phyloP scores from a whole-genome alignment of 2,113 vertebrate genomes.

The Coregonus clupeaformis region DNA sequence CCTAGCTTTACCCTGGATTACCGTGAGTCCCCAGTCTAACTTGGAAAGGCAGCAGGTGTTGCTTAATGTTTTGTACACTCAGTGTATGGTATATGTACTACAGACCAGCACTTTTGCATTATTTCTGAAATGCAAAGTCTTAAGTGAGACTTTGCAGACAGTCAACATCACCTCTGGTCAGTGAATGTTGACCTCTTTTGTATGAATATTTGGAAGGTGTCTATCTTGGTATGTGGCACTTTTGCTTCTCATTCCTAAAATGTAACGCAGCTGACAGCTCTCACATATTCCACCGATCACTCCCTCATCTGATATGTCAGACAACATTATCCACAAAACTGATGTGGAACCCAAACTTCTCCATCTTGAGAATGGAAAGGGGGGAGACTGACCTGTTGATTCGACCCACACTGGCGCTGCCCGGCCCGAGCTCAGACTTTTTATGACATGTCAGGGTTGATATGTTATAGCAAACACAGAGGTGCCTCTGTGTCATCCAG shows the following conservation, averaged over 20 bases:
- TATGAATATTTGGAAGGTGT: neutral
- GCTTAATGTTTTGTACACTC: too few relatives aligned
- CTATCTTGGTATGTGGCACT: neutral
- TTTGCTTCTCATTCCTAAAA: neutral
- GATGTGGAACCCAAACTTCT: slow-evolving; percentile 12
- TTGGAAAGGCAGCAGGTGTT: too few relatives aligned
- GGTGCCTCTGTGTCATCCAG: slow-evolving; percentile 53
- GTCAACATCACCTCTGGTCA: neutral
- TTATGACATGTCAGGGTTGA: slow-evolving; percentile 47
- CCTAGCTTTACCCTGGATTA: too few relatives aligned
- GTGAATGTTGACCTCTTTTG: slow-evolving; percentile 4
- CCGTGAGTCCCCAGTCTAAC: too few relatives aligned
- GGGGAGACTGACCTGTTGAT: neutral
- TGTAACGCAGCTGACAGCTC: neutral
- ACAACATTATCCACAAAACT: slow-evolving; percentile 11
- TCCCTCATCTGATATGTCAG: neutral
- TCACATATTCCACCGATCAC: neutral
- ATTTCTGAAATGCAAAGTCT: neutral
- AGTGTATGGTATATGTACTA: neutral
- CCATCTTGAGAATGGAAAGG: neutral
- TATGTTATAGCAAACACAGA: slow-evolving; percentile 45
- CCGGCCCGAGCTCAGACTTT: slow-evolving; percentile 7
- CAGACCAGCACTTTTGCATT: too few relatives aligned
- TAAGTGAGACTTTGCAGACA: neutral
- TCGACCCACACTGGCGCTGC: neutral